phyloP scores from a whole-genome alignment of 2,888 invertebrate species.

The Muschampia plurimacula region DNA sequence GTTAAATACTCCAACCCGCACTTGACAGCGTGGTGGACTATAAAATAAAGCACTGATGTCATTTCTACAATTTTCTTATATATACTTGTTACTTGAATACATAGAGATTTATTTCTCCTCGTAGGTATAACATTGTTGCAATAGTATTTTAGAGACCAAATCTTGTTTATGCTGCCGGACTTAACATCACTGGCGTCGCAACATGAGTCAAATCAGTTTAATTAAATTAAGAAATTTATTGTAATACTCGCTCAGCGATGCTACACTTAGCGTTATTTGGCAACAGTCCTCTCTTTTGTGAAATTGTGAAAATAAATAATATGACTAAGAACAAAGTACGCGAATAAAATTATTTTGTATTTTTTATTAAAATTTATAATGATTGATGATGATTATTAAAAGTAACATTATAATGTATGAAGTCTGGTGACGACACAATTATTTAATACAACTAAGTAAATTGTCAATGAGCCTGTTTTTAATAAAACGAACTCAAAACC shows the following conservation, averaged over 20 bases:
- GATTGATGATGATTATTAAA: no score
- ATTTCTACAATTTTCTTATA: background rate
- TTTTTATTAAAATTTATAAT: no score
- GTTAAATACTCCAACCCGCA: background rate
- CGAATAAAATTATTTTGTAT: no score
- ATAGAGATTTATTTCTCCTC: slow-evolving; percentile 6
- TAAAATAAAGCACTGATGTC: background rate
- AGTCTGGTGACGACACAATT: no score
- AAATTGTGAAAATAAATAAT: background rate
- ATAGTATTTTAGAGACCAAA: slow-evolving; percentile 43
- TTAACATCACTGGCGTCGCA: slow-evolving; percentile 49
- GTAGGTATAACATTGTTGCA: slow-evolving; percentile 51
- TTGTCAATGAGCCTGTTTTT: background rate
- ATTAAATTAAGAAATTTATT: slow-evolving; percentile 77
- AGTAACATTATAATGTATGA: no score
- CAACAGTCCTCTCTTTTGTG: slow-evolving; percentile 45
- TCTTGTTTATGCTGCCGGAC: slow-evolving; percentile 49
- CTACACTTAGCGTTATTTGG: slow-evolving; percentile 59
- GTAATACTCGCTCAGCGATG: slow-evolving; percentile 55
- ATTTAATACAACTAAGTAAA: no score
- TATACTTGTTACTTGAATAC: background rate
- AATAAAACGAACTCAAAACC: background rate
- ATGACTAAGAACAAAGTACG: no score
- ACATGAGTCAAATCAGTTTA: slow-evolving; percentile 59
- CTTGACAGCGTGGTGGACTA: no score